Evolutionary conservation across 2,888 invertebrate genomes (phyloP).

Genomic region (Homarus gammarus): DNA sequence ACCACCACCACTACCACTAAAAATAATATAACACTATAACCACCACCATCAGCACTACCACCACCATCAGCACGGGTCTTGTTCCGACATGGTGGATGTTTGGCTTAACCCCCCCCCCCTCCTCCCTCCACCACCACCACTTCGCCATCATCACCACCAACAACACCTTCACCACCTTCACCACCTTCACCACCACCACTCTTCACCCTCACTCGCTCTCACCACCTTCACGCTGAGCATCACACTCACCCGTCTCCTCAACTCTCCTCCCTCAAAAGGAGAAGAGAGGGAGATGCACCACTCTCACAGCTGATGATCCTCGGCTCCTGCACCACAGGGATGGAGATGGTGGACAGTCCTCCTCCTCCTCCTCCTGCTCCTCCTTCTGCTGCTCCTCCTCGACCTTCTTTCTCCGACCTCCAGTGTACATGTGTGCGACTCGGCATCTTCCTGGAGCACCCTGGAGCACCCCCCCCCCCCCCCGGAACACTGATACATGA

Average conservation of each 20-base stretch:
- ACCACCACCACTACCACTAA: constrained; percentile 27
- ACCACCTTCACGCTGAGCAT: background rate
- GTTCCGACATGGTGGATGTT: background rate
- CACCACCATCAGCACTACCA: background rate
- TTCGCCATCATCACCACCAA: background rate
- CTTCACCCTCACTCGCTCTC: constrained; percentile 31
- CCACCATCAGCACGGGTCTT: background rate
- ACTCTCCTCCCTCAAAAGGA: no score
- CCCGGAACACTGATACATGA: constrained; percentile 1
- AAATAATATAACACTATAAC: constrained; percentile 7
- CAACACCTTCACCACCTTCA: background rate
- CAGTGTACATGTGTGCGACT: no score
- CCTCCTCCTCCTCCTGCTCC: background rate
- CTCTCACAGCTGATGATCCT: no score
- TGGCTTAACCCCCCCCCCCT: background rate
- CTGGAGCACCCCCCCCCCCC: background rate
- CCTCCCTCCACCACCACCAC: background rate
- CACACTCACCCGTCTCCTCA: no score
- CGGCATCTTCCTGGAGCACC: no score
- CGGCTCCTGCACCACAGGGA: background rate
- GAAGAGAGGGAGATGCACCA: background rate
- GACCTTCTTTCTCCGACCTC: no score
- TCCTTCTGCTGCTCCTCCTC: background rate
- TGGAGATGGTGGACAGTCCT: background rate
- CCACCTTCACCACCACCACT: constrained; percentile 27